Evolutionary conservation across 2,888 invertebrate genomes (phyloP), one percentile per base, ranked within the genome.

Genomic region (Caradrina kadenii): DNA sequence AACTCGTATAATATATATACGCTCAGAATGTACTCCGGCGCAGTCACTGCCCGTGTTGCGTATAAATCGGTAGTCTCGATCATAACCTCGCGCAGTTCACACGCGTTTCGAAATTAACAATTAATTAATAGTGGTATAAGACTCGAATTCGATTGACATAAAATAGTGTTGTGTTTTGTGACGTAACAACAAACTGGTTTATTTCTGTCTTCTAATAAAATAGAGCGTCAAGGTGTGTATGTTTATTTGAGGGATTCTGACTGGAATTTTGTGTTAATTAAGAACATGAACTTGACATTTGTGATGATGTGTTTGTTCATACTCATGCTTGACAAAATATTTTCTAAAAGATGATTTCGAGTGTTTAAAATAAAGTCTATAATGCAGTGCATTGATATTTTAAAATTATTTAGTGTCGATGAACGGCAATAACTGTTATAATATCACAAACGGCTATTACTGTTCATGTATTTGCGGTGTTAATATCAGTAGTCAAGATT

Each of bases 21-120:
- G 76, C 62, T 64, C 69, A n/a, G 71, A 68, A 65, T 64, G 55
- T 74, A 86, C 86, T 82, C 85, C 58, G 39, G 74, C 84, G 88
- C 90, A 88, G 83, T 90, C 88, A 91, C 76, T 90, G 89, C 87
- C 90, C 89, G 88, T 86, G 87, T 72, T 87, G 88, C 81, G 72
- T 77, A 72, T 73, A 58, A 22, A 68, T 62, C 81, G 82, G 63
- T 87, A 92, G 92, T 92, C 82, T 84, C 75, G 77, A 80, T 65
- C 69, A 62, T 72, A 71, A 64, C 77, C 65, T 62, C 63, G 82
- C 21, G 68, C 54, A 17, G 81, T 48, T 54, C 81, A 80, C 87
- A 87, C 90, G 91, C 69, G 66, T 59, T 64, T 66, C 61, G 31
- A 69, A 66, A 70, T 55, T 42, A 72, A 63, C 39, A 49, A 77